Evolutionary conservation across 1,140 invertebrate species (phyloP), one percentile per base, ranked within the genome.

Genomic region (Drosophila nebulosa): DNA sequence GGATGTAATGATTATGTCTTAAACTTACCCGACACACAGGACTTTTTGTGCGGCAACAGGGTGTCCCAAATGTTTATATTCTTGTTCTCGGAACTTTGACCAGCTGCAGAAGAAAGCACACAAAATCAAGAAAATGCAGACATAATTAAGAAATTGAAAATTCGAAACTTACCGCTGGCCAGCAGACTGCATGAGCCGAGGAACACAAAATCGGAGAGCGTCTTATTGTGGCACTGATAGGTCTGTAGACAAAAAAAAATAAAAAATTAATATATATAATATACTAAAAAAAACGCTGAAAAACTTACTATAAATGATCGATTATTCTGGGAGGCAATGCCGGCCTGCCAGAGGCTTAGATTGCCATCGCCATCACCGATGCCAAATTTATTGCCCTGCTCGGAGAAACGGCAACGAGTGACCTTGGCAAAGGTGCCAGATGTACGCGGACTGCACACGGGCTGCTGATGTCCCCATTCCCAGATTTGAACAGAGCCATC

Each of bases 61-160:
- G 98, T 99, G 91, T 99, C 99, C 99, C 99, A 99, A 62, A 99
- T 94, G 53, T 97, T 97, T n/a, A 99, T 97, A 92, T 99, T 99
- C 85, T 97, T 96, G 86, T 97, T 98, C 92, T 99, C 98, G 0
- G 97, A 97, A 90, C 97, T 98, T 89, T 99, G 97, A 12, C 99
- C 99, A 66, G 97, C 97, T 94, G 88, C 36, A 92, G 78, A 55
- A 70, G 7, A 18, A n/a, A 26, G 2, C 21, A 35, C 1, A 9
- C 0, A 2, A 50, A 53, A 2, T 36, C 16, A 2, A 18, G 3
- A 1, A n/a, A 18, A 35, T 1, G 6, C 0, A 14, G 3, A 2
- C 16, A 27, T 7, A 10, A 35, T 7, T 14, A 1, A 51, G 0
- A 26, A 32, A 16, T 7, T 3, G 16, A 6, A 1, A 1, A 9